Conservation (phyloP, 2,888 invertebrate species). For the Amblyjoppa proteus region DNA sequence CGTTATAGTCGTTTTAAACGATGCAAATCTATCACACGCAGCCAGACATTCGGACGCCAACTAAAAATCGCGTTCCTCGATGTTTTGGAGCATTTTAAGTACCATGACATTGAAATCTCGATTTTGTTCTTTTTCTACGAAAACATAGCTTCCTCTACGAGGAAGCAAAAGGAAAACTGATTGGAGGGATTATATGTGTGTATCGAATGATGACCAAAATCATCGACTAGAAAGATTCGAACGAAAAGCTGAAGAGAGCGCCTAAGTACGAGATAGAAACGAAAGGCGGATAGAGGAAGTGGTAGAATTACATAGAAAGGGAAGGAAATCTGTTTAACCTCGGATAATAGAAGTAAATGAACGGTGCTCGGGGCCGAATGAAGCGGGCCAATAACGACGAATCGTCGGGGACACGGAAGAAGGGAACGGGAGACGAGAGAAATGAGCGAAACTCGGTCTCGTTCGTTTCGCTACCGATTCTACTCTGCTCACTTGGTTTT, state of each 20-base stretch:
- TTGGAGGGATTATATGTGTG: not conserved
- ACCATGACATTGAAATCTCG: too few relatives aligned
- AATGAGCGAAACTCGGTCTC: slow-evolving; percentile 62
- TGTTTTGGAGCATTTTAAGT: too few relatives aligned
- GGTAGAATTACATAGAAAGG: slow-evolving; percentile 75
- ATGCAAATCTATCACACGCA: too few relatives aligned
- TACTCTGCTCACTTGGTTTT: slow-evolving; percentile 60
- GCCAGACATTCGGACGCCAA: too few relatives aligned
- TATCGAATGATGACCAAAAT: not conserved
- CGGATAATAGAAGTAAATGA: slow-evolving; percentile 83
- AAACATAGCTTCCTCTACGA: too few relatives aligned
- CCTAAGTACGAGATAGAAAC: slow-evolving; percentile 62
- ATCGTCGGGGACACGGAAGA: slow-evolving; percentile 59
- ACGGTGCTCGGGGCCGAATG: slow-evolving; percentile 74
- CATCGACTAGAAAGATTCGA: not conserved
- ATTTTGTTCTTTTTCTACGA: too few relatives aligned
- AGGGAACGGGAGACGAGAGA: slow-evolving; percentile 70
- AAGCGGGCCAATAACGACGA: slow-evolving; percentile 79
- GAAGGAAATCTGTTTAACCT: slow-evolving; percentile 80
- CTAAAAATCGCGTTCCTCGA: too few relatives aligned
- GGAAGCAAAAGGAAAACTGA: not conserved
- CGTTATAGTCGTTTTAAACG: too few relatives aligned
- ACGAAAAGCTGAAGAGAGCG: slow-evolving; percentile 17
- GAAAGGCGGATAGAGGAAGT: slow-evolving; percentile 65
- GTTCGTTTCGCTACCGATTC: slow-evolving; percentile 61